phyloP scores from a whole-genome alignment of 2,113 vertebrate genomes.

The Neolamprologus ventralis region DNA sequence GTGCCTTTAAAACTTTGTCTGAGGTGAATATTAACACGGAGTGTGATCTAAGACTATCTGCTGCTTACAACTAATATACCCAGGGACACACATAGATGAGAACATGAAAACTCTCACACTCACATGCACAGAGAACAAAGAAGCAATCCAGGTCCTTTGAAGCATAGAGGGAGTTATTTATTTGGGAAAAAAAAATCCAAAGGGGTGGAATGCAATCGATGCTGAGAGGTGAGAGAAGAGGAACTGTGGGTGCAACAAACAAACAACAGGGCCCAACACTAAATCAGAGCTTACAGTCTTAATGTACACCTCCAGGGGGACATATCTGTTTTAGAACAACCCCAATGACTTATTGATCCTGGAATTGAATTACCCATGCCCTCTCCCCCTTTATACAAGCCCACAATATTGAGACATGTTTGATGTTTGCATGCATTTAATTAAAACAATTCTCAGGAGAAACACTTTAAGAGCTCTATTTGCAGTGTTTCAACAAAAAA shows the following conservation, averaged over 20 bases:
- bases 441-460: slow-evolving; percentile 31
- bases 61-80: background rate
- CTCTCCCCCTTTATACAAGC: background rate
- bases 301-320: slow-evolving; percentile 45
- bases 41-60: background rate
- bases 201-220: slow-evolving; percentile 26
- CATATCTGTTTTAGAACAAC: slow-evolving; percentile 44
- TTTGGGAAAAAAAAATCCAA: background rate
- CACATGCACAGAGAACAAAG: background rate
- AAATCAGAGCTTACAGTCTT: slow-evolving; percentile 41
- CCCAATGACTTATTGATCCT: slow-evolving; percentile 54
- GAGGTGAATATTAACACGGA: background rate
- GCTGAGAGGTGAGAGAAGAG: slow-evolving; percentile 12
- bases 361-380: slow-evolving; percentile 24
- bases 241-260: slow-evolving; percentile 11
- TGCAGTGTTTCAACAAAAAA: background rate
- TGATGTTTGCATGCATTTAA: slow-evolving; percentile 40
- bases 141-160: background rate
- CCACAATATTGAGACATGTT: slow-evolving; percentile 6
- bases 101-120: background rate
- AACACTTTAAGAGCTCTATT: background rate
- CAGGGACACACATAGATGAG: background rate
- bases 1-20: background rate
- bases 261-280: slow-evolving; percentile 5
- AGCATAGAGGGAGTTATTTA: background rate